A percentile compares a stretch with the other conserved stretches of the same genome.
phyloP scores from a whole-genome alignment of 92 coral and sea anemone species.

The Umimayanthus chanpuru region DNA sequence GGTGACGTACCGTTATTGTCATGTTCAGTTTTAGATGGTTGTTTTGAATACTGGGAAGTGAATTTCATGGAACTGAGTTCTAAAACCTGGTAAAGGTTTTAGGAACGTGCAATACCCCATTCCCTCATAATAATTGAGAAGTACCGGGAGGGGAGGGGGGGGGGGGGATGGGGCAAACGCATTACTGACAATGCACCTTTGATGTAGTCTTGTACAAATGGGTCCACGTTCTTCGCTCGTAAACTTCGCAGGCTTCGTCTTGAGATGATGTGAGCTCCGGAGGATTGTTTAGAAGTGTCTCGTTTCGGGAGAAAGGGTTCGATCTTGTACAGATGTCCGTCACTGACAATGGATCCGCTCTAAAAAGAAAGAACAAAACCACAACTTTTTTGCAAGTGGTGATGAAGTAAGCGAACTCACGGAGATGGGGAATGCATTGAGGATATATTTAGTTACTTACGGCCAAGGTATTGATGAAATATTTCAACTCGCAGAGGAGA shows the following conservation, averaged over 20 bases:
- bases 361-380: background rate
- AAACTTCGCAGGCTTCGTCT: slow-evolving; percentile 58
- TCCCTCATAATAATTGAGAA: too few relatives aligned
- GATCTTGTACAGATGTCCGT: slow-evolving; percentile 60
- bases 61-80: too few relatives aligned
- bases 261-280: slow-evolving; percentile 67
- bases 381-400: background rate
- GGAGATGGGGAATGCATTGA: too few relatives aligned
- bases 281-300: slow-evolving; percentile 35
- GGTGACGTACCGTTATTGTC: too few relatives aligned
- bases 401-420: too few relatives aligned
- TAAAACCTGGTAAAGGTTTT: too few relatives aligned
- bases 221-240: background rate
- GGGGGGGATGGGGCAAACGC: background rate
- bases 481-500: too few relatives aligned
- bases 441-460: too few relatives aligned
- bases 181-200: background rate
- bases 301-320: slow-evolving; percentile 64
- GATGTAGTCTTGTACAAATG: slow-evolving; percentile 42
- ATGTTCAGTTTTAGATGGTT: too few relatives aligned
- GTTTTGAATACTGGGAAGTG: too few relatives aligned
- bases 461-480: too few relatives aligned
- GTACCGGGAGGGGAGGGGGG: background rate
- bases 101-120: background rate
- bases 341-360: slow-evolving; percentile 73